Evolutionary conservation across 2,888 invertebrate species (phyloP).

Genomic region (Teinopalpus imperialis): DNA sequence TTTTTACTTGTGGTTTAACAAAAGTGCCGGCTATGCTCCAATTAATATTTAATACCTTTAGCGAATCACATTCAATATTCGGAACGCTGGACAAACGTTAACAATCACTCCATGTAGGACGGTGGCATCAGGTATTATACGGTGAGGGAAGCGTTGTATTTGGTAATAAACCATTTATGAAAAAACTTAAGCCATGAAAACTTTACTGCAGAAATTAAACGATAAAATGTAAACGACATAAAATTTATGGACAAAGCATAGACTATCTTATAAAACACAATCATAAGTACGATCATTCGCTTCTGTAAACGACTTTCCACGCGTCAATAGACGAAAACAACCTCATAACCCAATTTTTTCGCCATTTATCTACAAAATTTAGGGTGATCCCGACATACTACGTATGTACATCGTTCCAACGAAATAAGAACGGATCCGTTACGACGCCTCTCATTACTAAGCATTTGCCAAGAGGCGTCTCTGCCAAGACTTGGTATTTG

Average conservation of each 20-base stretch:
- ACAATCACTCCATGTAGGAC: too few species aligned
- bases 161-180: too few species aligned
- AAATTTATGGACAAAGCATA: constrained; percentile 14
- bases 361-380: constrained; percentile 41
- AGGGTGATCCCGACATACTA: constrained; percentile 42
- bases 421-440: constrained; percentile 51
- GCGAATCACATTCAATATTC: too few species aligned
- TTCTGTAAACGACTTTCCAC: constrained; percentile 35
- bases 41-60: too few species aligned
- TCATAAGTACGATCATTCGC: constrained; percentile 36
- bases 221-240: constrained; percentile 11
- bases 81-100: too few species aligned
- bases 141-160: too few species aligned
- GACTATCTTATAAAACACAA: constrained; percentile 24
- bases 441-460: constrained; percentile 43
- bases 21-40: too few species aligned
- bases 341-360: constrained; percentile 50
- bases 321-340: constrained; percentile 35
- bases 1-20: too few species aligned
- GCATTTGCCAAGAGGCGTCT: constrained; percentile 62
- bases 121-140: too few species aligned
- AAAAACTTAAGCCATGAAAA: too few species aligned
- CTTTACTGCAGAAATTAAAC: too few species aligned
- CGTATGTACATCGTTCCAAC: constrained; percentile 44
- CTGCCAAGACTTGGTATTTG: constrained; percentile 64